These are phyloP conservation scores for Caenorhabditis sp. DNA, from an alignment of 2,888 invertebrate species.

Conservation along the genomic window DNA sequence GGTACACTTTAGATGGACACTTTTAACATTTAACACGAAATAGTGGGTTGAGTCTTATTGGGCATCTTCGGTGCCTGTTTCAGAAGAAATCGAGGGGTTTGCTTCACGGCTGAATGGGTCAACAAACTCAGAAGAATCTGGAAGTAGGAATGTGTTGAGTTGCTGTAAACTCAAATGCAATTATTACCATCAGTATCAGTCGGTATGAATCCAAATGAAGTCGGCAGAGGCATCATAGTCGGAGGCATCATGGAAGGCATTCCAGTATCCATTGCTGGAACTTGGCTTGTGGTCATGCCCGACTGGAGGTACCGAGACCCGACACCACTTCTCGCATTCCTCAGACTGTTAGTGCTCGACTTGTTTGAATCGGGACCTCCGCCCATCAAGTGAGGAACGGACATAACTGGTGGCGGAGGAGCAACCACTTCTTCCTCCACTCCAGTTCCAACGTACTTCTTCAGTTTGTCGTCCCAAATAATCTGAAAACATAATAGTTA, in stretches of 20 bases:
- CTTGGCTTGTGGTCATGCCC: constrained; percentile 39
- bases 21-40: constrained; percentile 18
- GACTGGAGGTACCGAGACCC: constrained; percentile 53
- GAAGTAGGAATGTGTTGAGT: constrained; percentile 9
- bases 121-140: constrained; percentile 58
- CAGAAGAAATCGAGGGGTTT: constrained; percentile 37
- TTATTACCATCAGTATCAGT: constrained; percentile 20
- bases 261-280: constrained; percentile 15
- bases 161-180: background rate
- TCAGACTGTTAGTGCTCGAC: constrained; percentile 53
- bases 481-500: constrained; percentile 58
- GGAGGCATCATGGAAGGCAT: constrained; percentile 44
- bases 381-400: constrained; percentile 31
- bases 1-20: no score
- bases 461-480: constrained; percentile 66
- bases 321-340: constrained; percentile 58
- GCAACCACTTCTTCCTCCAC: constrained; percentile 68
- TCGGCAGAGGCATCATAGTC: constrained; percentile 38
- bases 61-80: constrained; percentile 2
- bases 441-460: constrained; percentile 71
- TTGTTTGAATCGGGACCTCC: constrained; percentile 45
- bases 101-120: constrained; percentile 63
- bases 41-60: background rate
- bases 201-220: constrained; percentile 47
- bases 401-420: constrained; percentile 64